Evolutionary conservation across 2,797 vertebrate species (phyloP), one percentile per base, ranked within the genome.

Genomic region (Tolypeutes matacus): DNA sequence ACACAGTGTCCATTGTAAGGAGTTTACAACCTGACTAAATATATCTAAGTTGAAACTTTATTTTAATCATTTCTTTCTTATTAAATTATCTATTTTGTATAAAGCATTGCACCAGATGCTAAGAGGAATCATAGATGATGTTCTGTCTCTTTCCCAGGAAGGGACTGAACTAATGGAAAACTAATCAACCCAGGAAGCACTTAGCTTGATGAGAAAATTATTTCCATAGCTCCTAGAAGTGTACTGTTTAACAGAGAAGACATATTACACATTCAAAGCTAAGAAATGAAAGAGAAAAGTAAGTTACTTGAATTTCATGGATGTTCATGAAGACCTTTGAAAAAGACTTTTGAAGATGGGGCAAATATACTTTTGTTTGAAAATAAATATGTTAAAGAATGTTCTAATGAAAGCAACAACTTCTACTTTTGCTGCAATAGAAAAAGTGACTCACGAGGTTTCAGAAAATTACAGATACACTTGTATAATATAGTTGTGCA

Each of bases 61-160:
- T 95, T 86, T 87, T 91, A 72, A 42, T 13, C 11, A 39, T 7
- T 80, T 85, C 10, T 95, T 95, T 76, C 83, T 93, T 87, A 39
- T 75, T 34, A 36, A 82, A 84, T 51, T 12, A 84, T 25, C 14
- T 29, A 76, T 27, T 70, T 5, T 82, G 17, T 25, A 34, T n/a
- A 64, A 39, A 72, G 70, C 17, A 58, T 36, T 69, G 17, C 21
- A 46, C 11, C n/a, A 70, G 29, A 53, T 62, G 29, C 7, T 36
- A 49, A 86, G 6, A 53, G 11, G 27, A 39, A 5, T 89, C 39
- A 73, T 34, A 72, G 13, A 78, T 58, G 11, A 5, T 34, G 11
- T 15, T 39, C 18, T 84, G 7, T 78, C 18, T 39, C 20, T 92
- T 88, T 64, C 6, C 12, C 9, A 65, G 64, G n/a, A 75, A 80